Conservation (phyloP, 92 coral and sea anemone species). For the Porites rus region DNA sequence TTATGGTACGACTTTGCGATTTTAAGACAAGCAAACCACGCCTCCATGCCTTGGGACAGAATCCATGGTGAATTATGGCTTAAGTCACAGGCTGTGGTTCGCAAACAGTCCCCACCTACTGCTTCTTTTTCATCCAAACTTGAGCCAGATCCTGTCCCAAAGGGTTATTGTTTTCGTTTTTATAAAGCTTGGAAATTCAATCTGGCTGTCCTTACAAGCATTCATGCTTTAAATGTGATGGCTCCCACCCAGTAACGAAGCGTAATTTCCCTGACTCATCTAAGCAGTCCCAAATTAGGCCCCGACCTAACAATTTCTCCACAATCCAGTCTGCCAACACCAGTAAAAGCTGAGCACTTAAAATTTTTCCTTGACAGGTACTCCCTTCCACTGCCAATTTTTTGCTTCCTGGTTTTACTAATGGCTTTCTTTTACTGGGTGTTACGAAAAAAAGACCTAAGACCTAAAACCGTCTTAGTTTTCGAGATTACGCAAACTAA, state of each 20-base stretch:
- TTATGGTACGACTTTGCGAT: too few relatives aligned
- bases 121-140: too few relatives aligned
- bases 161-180: conserved; percentile 34
- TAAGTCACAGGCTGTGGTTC: too few relatives aligned
- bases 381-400: conserved; percentile 3
- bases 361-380: conserved; percentile 28
- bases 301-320: conserved; percentile 8
- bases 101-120: too few relatives aligned
- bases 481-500: too few relatives aligned
- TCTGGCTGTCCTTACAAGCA: conserved; percentile 6
- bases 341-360: conserved; percentile 40
- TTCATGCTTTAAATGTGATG: conserved; percentile 3
- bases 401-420: conserved; percentile 37
- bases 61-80: too few relatives aligned
- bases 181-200: conserved; percentile 16
- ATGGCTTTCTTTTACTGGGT: too few relatives aligned
- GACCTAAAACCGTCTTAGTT: too few relatives aligned
- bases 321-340: conserved; percentile 46
- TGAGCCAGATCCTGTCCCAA: conserved; percentile 7
- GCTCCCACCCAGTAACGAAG: conserved; percentile 8
- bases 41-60: too few relatives aligned
- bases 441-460: too few relatives aligned
- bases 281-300: background rate
- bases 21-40: too few relatives aligned
- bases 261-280: conserved; percentile 3